These are phyloP conservation scores for Ennomos quercinarius DNA, from an alignment of 2,888 invertebrate genomes.

Conservation along the genomic window DNA sequence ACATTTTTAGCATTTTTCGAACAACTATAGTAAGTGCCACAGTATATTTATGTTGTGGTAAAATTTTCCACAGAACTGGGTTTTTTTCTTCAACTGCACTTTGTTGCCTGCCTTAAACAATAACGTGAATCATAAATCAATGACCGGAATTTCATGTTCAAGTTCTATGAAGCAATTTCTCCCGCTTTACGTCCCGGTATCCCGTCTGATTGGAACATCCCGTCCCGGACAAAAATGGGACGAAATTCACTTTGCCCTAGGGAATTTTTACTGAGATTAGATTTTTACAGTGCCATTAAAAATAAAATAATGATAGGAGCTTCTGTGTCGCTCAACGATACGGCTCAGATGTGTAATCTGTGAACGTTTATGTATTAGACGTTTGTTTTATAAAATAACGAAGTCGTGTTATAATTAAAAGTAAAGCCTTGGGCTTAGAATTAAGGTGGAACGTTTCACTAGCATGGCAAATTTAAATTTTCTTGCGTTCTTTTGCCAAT, in stretches of 20 bases:
- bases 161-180: constrained; percentile 42
- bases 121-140: too few species aligned
- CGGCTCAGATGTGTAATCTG: constrained; percentile 18
- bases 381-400: not conserved
- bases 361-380: not conserved
- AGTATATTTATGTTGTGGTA: too few species aligned
- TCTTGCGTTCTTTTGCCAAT: too few species aligned
- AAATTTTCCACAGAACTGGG: too few species aligned
- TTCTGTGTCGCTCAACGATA: constrained; percentile 29
- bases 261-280: constrained; percentile 51
- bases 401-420: too few species aligned
- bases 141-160: constrained; percentile 16
- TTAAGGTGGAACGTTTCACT: too few species aligned
- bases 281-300: constrained; percentile 51
- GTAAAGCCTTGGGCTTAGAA: too few species aligned
- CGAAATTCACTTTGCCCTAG: constrained; percentile 40
- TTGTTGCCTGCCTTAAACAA: too few species aligned
- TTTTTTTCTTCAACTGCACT: too few species aligned
- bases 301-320: constrained; percentile 45
- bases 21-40: too few species aligned
- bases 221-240: constrained; percentile 36
- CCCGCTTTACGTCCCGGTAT: constrained; percentile 35
- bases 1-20: too few species aligned
- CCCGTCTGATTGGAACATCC: constrained; percentile 40
- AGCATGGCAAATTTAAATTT: too few species aligned